Evolutionary conservation across 2,888 invertebrate species (phyloP), one percentile per base, ranked within the genome.

Genomic region (Patella ulyssiponensis): DNA sequence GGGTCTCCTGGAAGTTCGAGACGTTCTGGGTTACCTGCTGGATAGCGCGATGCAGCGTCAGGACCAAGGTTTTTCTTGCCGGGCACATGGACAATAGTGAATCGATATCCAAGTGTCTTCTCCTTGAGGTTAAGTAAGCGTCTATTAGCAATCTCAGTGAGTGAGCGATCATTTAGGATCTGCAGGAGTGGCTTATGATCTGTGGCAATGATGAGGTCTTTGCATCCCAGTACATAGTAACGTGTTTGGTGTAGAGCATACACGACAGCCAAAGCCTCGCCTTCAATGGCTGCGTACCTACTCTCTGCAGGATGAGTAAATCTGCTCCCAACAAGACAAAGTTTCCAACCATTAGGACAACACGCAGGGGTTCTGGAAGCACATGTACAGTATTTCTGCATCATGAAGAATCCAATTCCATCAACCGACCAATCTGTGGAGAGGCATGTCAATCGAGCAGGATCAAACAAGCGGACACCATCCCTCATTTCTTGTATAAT

Each of bases 351-450:
- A 17, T 53, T 14, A 12, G 44, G 69, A 44, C 84, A 84, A 72
- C 83, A 84, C 33, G 83, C 80, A 15, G 81, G 79, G 14, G 74
- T 69, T 5, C 23, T 52, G 20, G 74, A 52, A 1, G 76, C 11
- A 76, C 83, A 86, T 5, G 70, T 12, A 53, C 83, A 79, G 72
- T 82, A 77, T 58, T 83, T 81, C 75, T 83, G 79, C 77, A 80
- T 76, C 69, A 83, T 20, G 64, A 77, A 80, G 74, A 81, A 85
- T 3, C 84, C 83, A 64, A 84, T 81, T 5, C 85, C 81, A 33
- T 81, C 79, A 64, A 75, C 69, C n/a, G 81, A 83, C 82, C 80
- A 79, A 69, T 83, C 82, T 14, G 80, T 79, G 54, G 80, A 74
- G n/a, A 83, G 76, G 76, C 82, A 82, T 27, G 80, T 83, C 51